A percentile compares a stretch with the other conserved stretches of the same genome.
phyloP scores from a whole-genome alignment of 2,113 vertebrate genomes.

The Bettongia penicillata region DNA sequence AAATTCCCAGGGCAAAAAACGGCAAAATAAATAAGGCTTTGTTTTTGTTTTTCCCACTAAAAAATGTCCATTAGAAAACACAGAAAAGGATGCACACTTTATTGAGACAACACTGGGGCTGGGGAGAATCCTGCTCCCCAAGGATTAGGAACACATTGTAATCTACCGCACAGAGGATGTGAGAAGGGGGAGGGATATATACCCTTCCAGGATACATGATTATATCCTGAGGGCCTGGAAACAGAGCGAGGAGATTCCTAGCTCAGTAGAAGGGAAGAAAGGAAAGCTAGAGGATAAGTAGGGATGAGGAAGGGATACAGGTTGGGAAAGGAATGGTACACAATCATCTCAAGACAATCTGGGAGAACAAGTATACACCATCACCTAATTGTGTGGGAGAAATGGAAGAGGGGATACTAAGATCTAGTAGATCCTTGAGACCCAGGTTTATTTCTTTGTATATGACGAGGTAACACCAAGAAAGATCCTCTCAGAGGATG shows the following conservation, averaged over 20 bases:
- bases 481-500: slow-evolving; percentile 36
- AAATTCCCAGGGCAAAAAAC: no score
- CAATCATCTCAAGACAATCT: slow-evolving; percentile 40
- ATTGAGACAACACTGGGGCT: slow-evolving; percentile 64
- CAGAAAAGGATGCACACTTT: slow-evolving; percentile 68
- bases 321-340: slow-evolving; percentile 80
- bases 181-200: not conserved
- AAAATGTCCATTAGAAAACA: slow-evolving; percentile 77
- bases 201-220: not conserved
- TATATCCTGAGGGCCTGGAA: not conserved
- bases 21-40: no score
- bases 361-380: slow-evolving; percentile 32
- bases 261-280: slow-evolving; percentile 35
- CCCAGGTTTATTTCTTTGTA: slow-evolving; percentile 50
- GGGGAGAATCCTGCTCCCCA: slow-evolving; percentile 72
- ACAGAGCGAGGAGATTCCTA: slow-evolving; percentile 43
- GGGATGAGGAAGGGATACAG: slow-evolving; percentile 62
- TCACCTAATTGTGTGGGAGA: not conserved
- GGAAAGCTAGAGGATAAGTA: not conserved
- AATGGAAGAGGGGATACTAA: slow-evolving; percentile 2
- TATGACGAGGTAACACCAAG: slow-evolving; percentile 28
- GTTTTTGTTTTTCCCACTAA: slow-evolving; percentile 57
- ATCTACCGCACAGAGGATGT: slow-evolving; percentile 34
- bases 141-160: slow-evolving; percentile 36
- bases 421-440: slow-evolving; percentile 36